phyloP scores from a whole-genome alignment of 2,888 invertebrate species.

The Acrobasis consociella region DNA sequence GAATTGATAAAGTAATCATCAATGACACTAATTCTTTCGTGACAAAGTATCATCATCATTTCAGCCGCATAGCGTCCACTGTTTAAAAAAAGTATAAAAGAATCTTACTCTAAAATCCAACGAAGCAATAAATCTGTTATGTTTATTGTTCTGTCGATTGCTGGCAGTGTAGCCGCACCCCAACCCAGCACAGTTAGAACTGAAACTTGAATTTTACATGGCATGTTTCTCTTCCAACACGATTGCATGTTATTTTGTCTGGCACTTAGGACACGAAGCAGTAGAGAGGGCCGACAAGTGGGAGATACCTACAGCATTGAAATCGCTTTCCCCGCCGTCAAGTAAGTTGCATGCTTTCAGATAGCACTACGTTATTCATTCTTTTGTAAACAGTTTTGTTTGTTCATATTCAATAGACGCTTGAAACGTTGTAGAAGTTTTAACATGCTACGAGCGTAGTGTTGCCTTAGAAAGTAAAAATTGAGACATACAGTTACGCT shows the following conservation, averaged over 20 bases:
- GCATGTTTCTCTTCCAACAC: conserved; percentile 68
- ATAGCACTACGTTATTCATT: conserved; percentile 25
- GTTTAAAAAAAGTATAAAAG: too few relatives aligned
- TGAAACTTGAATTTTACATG: conserved; percentile 25
- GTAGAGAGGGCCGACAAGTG: conserved; percentile 92
- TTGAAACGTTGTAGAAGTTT: conserved; percentile 16
- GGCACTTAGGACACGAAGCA: conserved; percentile 86
- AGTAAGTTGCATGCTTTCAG: conserved; percentile 85
- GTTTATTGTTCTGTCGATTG: background rate
- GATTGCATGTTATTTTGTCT: conserved; percentile 75
- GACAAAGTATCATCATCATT: too few relatives aligned
- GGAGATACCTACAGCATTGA: conserved; percentile 95
- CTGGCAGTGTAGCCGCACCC: conserved; percentile 11
- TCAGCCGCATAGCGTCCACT: too few relatives aligned
- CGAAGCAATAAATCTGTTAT: conserved; percentile 10
- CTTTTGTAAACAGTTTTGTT: conserved; percentile 20
- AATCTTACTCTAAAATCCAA: too few relatives aligned
- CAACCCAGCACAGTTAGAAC: conserved; percentile 41
- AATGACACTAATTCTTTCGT: too few relatives aligned
- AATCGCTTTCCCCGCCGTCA: conserved; percentile 95
- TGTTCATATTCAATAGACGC: conserved; percentile 17
- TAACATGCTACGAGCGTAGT: conserved; percentile 7
- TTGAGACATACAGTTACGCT: background rate
- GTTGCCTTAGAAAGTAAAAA: background rate
- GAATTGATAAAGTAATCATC: too few relatives aligned